Conservation (phyloP, 2,113 vertebrate species). For the Asarcornis scutulata region DNA sequence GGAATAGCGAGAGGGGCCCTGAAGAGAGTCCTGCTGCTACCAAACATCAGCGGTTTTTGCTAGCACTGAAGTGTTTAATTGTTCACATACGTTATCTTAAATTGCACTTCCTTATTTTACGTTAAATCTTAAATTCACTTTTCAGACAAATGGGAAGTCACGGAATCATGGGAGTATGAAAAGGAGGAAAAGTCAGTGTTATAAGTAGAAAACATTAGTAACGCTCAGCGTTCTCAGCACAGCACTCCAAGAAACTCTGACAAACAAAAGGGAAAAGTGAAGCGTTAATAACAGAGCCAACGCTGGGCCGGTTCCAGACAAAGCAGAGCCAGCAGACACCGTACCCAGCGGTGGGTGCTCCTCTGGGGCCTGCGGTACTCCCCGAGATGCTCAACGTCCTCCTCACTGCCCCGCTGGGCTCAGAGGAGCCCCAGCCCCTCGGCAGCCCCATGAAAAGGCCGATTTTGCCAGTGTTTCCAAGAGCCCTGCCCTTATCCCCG, state of each 20-base stretch:
- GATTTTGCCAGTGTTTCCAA: neutral
- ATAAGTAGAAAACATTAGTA: neutral
- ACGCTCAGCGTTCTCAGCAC: neutral
- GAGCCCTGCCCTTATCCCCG: neutral
- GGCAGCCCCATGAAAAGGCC: neutral
- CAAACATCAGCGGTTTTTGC: neutral
- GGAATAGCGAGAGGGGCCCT: neutral
- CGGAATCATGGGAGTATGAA: neutral
- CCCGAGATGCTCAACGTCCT: neutral
- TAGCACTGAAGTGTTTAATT: neutral
- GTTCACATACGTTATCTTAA: neutral
- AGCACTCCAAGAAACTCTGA: slow-evolving; percentile 33
- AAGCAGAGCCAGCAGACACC: neutral
- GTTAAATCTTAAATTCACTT: neutral
- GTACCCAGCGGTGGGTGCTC: too few relatives aligned
- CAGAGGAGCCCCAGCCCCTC: neutral
- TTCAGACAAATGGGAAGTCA: neutral
- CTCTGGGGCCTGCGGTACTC: too few relatives aligned
- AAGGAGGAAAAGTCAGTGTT: neutral
- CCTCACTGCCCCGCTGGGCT: neutral
- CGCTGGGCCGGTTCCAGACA: neutral
- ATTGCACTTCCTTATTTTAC: neutral
- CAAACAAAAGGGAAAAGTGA: neutral
- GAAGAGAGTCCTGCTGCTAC: neutral
- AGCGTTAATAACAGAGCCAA: neutral